phyloP scores from a whole-genome alignment of 2,797 vertebrate genomes.

The Acrocephalus scirpaceus region DNA sequence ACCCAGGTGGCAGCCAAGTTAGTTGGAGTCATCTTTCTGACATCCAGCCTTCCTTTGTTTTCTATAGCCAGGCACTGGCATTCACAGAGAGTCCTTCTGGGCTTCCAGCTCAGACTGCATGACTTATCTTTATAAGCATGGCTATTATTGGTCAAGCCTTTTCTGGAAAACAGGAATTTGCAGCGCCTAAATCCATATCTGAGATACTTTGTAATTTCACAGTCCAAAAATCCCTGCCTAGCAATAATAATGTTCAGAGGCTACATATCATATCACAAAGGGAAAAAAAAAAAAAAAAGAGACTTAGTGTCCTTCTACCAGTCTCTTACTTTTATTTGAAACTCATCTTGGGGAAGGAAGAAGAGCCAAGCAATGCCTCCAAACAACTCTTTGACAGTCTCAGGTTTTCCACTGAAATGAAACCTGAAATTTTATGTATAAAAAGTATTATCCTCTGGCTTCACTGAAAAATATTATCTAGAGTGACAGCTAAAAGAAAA shows the following conservation, averaged over 20 bases:
- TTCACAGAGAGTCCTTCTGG: neutral
- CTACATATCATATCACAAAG: neutral
- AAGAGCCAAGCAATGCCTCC: neutral
- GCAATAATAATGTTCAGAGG: neutral
- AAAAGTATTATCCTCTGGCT: neutral
- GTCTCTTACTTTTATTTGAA: neutral
- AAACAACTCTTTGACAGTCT: neutral
- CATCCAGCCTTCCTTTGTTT: neutral
- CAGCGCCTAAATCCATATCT: neutral
- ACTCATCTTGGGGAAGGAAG: neutral
- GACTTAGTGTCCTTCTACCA: neutral
- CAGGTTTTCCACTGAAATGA: neutral
- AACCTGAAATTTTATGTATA: neutral
- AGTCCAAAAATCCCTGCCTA: neutral
- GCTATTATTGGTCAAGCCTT: neutral
- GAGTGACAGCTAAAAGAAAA: neutral
- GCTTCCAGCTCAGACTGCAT: neutral
- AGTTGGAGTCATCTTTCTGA: neutral
- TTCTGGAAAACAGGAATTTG: neutral
- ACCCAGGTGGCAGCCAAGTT: neutral
- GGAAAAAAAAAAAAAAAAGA: neutral
- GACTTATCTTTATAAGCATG: neutral
- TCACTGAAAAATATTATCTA: neutral
- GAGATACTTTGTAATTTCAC: neutral
- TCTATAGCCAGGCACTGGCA: neutral